phyloP scores from a whole-genome alignment of 2,113 vertebrate genomes.

The Pomatostomus ruficeps region DNA sequence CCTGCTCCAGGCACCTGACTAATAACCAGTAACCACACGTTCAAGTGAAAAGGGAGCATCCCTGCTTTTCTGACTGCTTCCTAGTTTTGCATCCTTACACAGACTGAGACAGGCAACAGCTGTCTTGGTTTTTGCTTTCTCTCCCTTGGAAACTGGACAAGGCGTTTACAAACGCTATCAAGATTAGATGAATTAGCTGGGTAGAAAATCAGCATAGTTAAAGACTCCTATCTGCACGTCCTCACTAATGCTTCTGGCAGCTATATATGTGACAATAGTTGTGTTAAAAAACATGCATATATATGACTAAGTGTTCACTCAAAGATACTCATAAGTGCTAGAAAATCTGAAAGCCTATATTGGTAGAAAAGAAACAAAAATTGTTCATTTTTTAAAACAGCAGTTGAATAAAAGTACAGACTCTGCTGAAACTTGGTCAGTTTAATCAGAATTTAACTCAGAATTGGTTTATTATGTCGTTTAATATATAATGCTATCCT shows the following conservation, averaged over 20 bases:
- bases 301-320: not conserved
- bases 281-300: not conserved
- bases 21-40: not conserved
- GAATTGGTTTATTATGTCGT: not conserved
- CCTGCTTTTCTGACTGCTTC: not conserved
- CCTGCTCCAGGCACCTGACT: not conserved
- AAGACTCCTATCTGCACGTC: not conserved
- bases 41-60: not conserved
- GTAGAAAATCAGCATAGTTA: not conserved
- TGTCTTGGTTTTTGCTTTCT: not conserved
- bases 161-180: not conserved
- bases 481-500: not conserved
- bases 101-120: not conserved
- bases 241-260: not conserved
- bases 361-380: not conserved
- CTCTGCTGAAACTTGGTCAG: not conserved
- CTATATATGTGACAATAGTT: not conserved
- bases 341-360: not conserved
- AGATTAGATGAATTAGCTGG: not conserved
- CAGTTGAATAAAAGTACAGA: not conserved
- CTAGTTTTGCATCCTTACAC: not conserved
- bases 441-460: not conserved
- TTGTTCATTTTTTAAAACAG: not conserved
- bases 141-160: not conserved
- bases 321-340: not conserved